Base-by-base conservation (phyloP, 2,888 invertebrate genomes). In the Caenorhabditis wallacei region DNA sequence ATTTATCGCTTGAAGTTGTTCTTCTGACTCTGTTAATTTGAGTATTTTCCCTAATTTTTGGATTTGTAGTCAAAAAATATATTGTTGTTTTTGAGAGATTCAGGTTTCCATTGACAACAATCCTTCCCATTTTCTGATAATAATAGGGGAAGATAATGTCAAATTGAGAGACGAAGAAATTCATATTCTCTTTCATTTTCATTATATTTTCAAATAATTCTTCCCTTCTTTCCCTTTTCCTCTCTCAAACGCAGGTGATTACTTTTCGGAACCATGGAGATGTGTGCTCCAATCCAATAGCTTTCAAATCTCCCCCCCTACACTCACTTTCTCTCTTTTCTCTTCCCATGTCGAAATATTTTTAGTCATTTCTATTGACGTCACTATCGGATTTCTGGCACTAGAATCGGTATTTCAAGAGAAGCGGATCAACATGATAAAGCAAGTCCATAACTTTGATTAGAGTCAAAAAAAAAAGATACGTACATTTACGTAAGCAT, bases 391-490 rank as follows among this genome's bases (percentile, higher is more conserved):
- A 68, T 53, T 46, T 68, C 16, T 37, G 54, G n/a, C 56, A 35
- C 54, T 7, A 11, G 20, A 46, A 18, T 56, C 35, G 53, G 37
- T 40, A 54, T 68, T 68, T 68, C 40, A n/a, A 54, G 40, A 24
- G 26, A 64, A 64, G 64, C 64, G 64, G 64, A 64, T 64, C 35
- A 48, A 30, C n/a, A 51, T 35, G 51, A 16, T 64, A 51, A 64
- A 5, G 64, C 46, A 64, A 51, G 35, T 64, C 64, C 64, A 64
- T 64, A 64, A 64, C 51, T 64, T 30, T 64, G 64, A 64, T 64
- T 64, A 64, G 35, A 51, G 64, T 35, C 35, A 13, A 18, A 20
- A 51, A 20, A 64, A 13, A 30, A 13, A 46, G 30, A 5, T 35
- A 20, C 64, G 46, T 46, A 46, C 46, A 63, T 64, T 51, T 51